Conservation (phyloP, 1,140 invertebrate species). For the Hyphantria cunea region DNA sequence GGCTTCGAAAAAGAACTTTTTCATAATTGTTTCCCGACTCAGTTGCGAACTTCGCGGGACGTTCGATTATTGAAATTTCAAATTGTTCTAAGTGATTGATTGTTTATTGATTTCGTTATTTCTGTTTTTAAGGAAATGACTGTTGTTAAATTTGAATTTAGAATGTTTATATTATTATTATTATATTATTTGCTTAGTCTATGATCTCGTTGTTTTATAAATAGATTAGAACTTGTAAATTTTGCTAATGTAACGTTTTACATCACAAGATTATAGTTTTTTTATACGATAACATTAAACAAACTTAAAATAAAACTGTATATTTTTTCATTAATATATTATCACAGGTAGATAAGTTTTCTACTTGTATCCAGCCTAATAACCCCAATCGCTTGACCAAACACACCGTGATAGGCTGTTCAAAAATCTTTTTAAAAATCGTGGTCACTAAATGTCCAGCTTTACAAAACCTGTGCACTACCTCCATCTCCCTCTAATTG, state of each 20-base stretch:
- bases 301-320: no score
- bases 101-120: slow-evolving; percentile 42
- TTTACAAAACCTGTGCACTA: slow-evolving; percentile 41
- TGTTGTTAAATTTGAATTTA: background rate
- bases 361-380: slow-evolving; percentile 20
- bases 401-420: slow-evolving; percentile 50
- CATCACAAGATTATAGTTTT: no score
- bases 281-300: no score
- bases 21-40: slow-evolving; percentile 79
- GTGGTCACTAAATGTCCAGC: slow-evolving; percentile 63
- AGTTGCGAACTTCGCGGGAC: slow-evolving; percentile 54
- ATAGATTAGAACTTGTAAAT: no score
- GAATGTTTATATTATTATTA: no score
- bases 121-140: slow-evolving; percentile 25
- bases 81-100: slow-evolving; percentile 41
- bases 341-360: no score
- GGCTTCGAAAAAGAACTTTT: slow-evolving; percentile 74
- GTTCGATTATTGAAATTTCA: slow-evolving; percentile 76
- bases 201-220: no score
- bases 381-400: slow-evolving; percentile 41
- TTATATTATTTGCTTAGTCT: no score
- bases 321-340: no score
- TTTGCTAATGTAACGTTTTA: no score
- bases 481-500: slow-evolving; percentile 63
- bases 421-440: slow-evolving; percentile 41